These are phyloP conservation scores for Cyanistes caeruleus DNA, from an alignment of 2,113 vertebrate species.

Conservation along the genomic window DNA sequence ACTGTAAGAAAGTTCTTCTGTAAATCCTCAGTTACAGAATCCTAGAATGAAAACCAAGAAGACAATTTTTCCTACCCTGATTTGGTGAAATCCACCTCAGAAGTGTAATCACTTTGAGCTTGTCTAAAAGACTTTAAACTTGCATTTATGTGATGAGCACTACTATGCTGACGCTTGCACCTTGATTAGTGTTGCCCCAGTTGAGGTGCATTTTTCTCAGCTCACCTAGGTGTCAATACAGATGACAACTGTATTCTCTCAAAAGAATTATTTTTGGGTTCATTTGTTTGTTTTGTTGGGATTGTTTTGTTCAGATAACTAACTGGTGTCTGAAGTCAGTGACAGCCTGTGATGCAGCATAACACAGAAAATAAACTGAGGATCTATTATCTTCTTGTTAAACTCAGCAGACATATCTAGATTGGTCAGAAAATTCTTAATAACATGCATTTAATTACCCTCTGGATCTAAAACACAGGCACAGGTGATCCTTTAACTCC, in stretches of 20 bases:
- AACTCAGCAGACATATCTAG: not conserved
- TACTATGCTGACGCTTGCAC: fast-evolving
- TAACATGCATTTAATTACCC: not conserved
- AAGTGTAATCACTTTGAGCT: not conserved
- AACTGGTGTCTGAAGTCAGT: not conserved
- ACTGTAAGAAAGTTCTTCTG: fast-evolving
- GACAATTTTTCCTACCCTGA: not conserved
- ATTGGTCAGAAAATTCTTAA: not conserved
- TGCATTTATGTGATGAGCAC: not conserved
- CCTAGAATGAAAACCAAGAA: not conserved
- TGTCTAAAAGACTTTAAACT: not conserved
- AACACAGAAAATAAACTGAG: not conserved
- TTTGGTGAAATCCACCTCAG: not conserved
- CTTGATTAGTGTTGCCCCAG: not conserved
- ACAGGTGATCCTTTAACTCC: not conserved
- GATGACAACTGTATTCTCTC: not conserved
- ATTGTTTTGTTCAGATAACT: not conserved
- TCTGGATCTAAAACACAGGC: not conserved
- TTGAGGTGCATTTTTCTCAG: not conserved
- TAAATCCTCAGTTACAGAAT: not conserved
- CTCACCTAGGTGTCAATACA: not conserved
- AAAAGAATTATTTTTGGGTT: not conserved
- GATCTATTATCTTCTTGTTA: not conserved
- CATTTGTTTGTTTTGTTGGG: not conserved
- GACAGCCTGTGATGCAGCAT: not conserved